Evolutionary conservation across 2,888 invertebrate genomes (phyloP).

Genomic region (Pammene aurita): DNA sequence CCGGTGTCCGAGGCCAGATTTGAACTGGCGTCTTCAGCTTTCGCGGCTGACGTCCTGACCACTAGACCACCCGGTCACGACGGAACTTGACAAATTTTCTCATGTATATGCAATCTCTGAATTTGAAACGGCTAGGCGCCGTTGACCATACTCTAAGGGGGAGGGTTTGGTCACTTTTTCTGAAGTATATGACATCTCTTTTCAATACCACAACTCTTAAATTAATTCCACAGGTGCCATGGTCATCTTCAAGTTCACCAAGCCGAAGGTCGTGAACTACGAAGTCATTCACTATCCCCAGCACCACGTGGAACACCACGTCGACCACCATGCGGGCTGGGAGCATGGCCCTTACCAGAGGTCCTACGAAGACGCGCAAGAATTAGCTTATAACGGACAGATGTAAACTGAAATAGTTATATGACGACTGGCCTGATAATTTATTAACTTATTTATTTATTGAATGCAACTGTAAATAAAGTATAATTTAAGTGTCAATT

Average conservation of each 20-base stretch:
- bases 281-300: conserved; percentile 93
- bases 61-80: too few relatives aligned
- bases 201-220: background rate
- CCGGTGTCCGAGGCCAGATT: too few relatives aligned
- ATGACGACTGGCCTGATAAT: conserved; percentile 75
- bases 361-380: conserved; percentile 81
- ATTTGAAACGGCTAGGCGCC: too few relatives aligned
- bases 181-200: too few relatives aligned
- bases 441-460: conserved; percentile 77
- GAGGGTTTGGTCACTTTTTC: too few relatives aligned
- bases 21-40: too few relatives aligned
- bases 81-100: too few relatives aligned
- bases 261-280: conserved; percentile 93
- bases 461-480: conserved; percentile 73
- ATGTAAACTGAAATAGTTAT: conserved; percentile 59
- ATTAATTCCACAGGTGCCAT: conserved; percentile 81
- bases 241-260: conserved; percentile 93
- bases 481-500: conserved; percentile 73
- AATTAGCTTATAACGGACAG: conserved; percentile 84
- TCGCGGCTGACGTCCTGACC: too few relatives aligned
- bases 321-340: conserved; percentile 83
- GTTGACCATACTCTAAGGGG: too few relatives aligned
- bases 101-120: too few relatives aligned
- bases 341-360: conserved; percentile 86
- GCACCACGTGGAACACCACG: conserved; percentile 87